Base-by-base conservation (phyloP, 2,797 vertebrate genomes). In the Danio choprae region DNA sequence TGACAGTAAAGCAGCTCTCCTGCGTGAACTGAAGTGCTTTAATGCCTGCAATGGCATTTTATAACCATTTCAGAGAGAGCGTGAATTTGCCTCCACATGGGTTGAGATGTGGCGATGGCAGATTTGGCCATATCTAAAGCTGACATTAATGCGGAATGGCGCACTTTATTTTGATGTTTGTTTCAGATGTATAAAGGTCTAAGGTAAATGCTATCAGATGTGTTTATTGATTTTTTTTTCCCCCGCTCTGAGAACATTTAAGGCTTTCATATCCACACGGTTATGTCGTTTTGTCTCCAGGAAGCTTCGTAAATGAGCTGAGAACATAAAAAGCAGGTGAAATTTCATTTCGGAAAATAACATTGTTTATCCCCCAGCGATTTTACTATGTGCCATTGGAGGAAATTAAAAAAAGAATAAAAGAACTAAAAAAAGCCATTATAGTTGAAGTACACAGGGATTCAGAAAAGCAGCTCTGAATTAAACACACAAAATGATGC, bases 201-300 rank as follows among this genome's bases (percentile, higher is more conserved):
- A 71, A 79, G 67, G 77, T 79, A 70, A 79, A 62, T 12, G 67
- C 67, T 79, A 77, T 77, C 10, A 59, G 64, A 77, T 77, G 38
- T 4, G 44, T 70, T 70, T 41, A 69, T 70, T 51, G 56, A 79
- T 68, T 78, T 60, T 48, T n/a, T 29, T 29, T 29, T 29, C 29
- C 3, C 29, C 44, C 64, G 16, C 77, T 53, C 48, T 15, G 46
- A 53, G 16, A 62, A 53, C 10, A 51, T 79, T 53, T 51, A 69
- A 48, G 16, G 51, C 38, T 44, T 77, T 67, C 74, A 67, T 29
- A 64, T 43, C n/a, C 29, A 64, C 60, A 53, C 60, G 7, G 40
- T 29, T 53, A 29, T 40, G 36, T 13, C 5, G 22, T 50, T 63
- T 50, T 15, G 36, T 64, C 73, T 64, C 2, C 13, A 20, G 38